A percentile compares a stretch with the other conserved stretches of the same genome.
Evolutionary conservation across 2,888 invertebrate genomes (phyloP).

Genomic region (Hecatera dysodea): DNA sequence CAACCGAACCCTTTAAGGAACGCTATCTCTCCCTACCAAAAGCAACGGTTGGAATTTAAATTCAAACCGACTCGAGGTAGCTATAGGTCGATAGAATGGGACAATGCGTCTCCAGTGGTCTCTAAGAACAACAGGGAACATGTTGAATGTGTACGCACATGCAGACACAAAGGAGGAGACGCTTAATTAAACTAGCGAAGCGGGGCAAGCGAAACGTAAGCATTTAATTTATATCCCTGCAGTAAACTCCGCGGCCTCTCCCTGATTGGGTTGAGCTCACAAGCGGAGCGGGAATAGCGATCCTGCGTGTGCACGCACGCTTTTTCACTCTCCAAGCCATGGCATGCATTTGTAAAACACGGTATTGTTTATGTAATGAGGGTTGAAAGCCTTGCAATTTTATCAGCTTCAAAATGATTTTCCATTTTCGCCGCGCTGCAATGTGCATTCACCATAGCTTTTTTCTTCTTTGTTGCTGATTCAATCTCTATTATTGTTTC

Average conservation of each 20-base stretch:
- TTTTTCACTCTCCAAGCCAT: neutral
- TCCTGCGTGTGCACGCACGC: constrained; percentile 22
- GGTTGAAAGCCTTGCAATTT: neutral
- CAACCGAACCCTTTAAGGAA: constrained; percentile 57
- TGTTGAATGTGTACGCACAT: constrained; percentile 88
- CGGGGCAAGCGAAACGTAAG: constrained; percentile 89
- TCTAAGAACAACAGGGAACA: constrained; percentile 80
- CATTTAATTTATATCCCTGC: constrained; percentile 91
- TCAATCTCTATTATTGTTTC: neutral
- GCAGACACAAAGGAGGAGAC: constrained; percentile 86
- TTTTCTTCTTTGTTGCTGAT: neutral
- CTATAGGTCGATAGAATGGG: constrained; percentile 63
- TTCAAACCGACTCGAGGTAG: constrained; percentile 53
- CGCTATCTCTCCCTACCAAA: constrained; percentile 58
- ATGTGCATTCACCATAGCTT: neutral
- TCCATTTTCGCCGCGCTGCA: neutral
- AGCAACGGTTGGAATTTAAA: constrained; percentile 66
- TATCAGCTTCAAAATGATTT: neutral
- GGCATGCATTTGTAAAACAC: neutral
- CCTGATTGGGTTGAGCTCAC: constrained; percentile 73
- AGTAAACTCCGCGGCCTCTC: constrained; percentile 89
- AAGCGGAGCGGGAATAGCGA: constrained; percentile 70
- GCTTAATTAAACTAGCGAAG: constrained; percentile 90
- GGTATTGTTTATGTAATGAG: neutral
- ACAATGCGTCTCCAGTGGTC: constrained; percentile 76